Evolutionary conservation across 2,113 vertebrate genomes (phyloP).

Genomic region (Mirounga angustirostris): DNA sequence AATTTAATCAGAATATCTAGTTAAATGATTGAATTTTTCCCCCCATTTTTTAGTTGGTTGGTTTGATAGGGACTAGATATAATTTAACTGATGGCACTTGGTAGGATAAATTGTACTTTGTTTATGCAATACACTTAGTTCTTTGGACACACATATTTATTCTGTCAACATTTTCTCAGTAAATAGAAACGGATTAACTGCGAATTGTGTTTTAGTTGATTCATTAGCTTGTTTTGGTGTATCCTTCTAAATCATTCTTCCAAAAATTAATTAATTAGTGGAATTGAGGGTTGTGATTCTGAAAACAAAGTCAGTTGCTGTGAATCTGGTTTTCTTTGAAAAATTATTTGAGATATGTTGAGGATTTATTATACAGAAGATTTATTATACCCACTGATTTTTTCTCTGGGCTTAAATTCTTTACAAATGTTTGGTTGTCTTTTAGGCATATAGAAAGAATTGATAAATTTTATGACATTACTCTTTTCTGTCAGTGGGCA

Average conservation of each 20-base stretch:
- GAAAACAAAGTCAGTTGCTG: neutral
- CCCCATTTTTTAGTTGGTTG: neutral
- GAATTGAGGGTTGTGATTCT: neutral
- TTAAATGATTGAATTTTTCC: neutral
- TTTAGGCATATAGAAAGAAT: neutral
- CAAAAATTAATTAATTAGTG: neutral
- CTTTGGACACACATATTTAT: slow-evolving; percentile 52
- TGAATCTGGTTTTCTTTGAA: neutral
- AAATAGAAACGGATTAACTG: neutral
- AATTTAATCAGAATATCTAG: neutral
- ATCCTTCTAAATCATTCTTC: neutral
- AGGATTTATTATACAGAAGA: neutral
- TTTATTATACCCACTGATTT: neutral
- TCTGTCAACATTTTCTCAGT: slow-evolving; percentile 54
- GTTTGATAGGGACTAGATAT: neutral
- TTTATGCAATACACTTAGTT: neutral
- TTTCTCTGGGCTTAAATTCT: neutral
- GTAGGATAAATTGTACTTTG: neutral
- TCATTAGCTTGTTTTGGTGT: neutral
- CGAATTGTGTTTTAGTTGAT: slow-evolving; percentile 35
- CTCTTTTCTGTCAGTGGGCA: neutral
- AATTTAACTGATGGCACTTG: neutral
- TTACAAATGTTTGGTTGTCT: neutral
- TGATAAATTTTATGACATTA: neutral
- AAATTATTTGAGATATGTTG: neutral